Base-by-base conservation (phyloP, 2,113 vertebrate genomes). In the Crotophaga sulcirostris region DNA sequence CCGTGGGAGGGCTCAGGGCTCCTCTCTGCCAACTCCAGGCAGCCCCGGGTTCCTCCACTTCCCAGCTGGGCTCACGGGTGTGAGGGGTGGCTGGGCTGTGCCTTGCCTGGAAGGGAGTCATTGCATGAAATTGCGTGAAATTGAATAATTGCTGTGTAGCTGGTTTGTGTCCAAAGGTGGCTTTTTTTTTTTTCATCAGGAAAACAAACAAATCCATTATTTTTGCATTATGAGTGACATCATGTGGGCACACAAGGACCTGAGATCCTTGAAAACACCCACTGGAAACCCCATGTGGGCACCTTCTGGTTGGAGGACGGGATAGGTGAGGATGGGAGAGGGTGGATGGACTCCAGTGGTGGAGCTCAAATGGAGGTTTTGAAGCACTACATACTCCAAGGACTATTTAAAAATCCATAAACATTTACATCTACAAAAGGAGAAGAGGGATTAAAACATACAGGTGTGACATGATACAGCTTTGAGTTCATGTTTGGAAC, bases 61-160 rank as follows among this genome's bases (percentile, higher is more conserved):
- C 75, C 87, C 98, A 98, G 97, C 98, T 98, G 98, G 98, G 98
- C 98, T 98, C 23, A 12, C 0, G 0, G 99, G 98, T 77, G 98
- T 97, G 97, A 99, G 98, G 98, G 98, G 94, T 98, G 98, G 98
- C 92, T 63, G 93, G 94, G 97, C 97, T 92, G 97, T 56, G 78
- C 47, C 6, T 54, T 12, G 2, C 38, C 67, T 59, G 52, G 28
- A 59, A 31, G 5, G 15, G 38, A n/a, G 6, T 33, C 11, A 3
- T 15, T 38, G 36, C 28, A 2, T 44, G 13, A 21, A 81, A 26
- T n/a, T 47, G 29, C 67, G 20, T 10, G n/a, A n/a, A n/a, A n/a
- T n/a, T n/a, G n/a, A n/a, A n/a, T n/a, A n/a, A n/a, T n/a, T n/a
- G n/a, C 28, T 19, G 4, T 12, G 49, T 11, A 18, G 63, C 7